phyloP scores from a whole-genome alignment of 2,888 invertebrate genomes.

The Thalpophila matura region DNA sequence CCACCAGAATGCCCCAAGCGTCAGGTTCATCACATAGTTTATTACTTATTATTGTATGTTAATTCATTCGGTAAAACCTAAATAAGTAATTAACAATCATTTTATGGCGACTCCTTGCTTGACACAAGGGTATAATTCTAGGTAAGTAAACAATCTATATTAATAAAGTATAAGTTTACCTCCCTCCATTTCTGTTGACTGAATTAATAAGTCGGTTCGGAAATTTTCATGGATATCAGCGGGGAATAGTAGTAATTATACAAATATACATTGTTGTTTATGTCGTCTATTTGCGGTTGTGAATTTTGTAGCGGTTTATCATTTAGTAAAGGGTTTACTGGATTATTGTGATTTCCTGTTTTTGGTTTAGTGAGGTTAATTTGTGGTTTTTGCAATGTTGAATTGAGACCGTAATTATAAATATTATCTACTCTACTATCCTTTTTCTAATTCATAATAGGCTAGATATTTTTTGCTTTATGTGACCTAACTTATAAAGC shows the following conservation, averaged over 20 bases:
- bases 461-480: too few relatives aligned
- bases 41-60: background rate
- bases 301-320: constrained; percentile 29
- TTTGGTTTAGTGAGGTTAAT: background rate
- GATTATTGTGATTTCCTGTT: constrained; percentile 12
- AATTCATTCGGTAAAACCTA: background rate
- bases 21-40: constrained; percentile 16
- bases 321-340: constrained; percentile 24
- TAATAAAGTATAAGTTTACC: too few relatives aligned
- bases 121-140: too few relatives aligned
- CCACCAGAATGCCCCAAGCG: constrained; percentile 25
- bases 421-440: too few relatives aligned
- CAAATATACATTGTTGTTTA: constrained; percentile 45
- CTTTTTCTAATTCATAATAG: too few relatives aligned
- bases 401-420: background rate
- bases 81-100: too few relatives aligned
- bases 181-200: constrained; percentile 28
- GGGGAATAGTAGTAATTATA: constrained; percentile 55
- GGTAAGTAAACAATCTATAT: too few relatives aligned
- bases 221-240: constrained; percentile 42
- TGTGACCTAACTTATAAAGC: too few relatives aligned
- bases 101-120: too few relatives aligned
- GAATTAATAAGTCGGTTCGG: constrained; percentile 54
- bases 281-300: constrained; percentile 31
- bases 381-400: constrained; percentile 5